Percentiles rank a stretch among this genome's conserved stretches.
Conservation (phyloP, 2,797 vertebrate species). For the Anabacerthia variegaticeps region DNA sequence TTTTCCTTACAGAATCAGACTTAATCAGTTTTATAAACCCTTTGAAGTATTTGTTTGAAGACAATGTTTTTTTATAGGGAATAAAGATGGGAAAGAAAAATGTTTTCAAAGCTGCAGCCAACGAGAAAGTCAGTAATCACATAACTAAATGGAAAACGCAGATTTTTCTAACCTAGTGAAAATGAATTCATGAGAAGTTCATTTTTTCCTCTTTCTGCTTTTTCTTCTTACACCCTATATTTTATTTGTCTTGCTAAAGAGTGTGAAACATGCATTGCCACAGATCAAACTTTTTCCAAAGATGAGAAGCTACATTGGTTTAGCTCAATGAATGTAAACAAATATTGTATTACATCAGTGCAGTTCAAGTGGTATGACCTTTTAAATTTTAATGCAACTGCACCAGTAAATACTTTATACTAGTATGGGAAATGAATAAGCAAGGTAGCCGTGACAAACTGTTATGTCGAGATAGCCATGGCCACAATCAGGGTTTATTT, state of each 20-base stretch:
- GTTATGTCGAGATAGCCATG: background rate
- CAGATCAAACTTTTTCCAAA: background rate
- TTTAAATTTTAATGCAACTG: background rate
- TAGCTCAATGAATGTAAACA: background rate
- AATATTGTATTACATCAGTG: background rate
- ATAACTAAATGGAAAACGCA: slow-evolving; percentile 2
- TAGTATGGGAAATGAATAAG: background rate
- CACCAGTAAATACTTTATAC: background rate
- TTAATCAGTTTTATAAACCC: slow-evolving; percentile 33
- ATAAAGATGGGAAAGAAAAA: slow-evolving; percentile 13
- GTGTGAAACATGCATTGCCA: background rate
- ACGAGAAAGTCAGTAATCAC: slow-evolving; percentile 21
- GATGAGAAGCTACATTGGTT: background rate
- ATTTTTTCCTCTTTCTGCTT: background rate
- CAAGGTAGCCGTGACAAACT: background rate
- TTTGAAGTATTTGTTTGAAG: slow-evolving; percentile 52
- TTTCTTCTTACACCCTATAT: background rate
- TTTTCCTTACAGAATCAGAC: slow-evolving; percentile 8
- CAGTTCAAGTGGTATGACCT: background rate
- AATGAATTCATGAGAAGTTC: background rate
- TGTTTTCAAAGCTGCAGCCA: slow-evolving; percentile 26
- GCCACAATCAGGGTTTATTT: background rate
- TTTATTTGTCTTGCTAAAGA: background rate
- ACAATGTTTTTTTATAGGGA: slow-evolving; percentile 12
- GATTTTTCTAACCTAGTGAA: slow-evolving; percentile 16